A percentile compares a stretch with the other conserved stretches of the same genome.
Conservation (phyloP, 2,113 vertebrate species). For the Cepphus grylle region DNA sequence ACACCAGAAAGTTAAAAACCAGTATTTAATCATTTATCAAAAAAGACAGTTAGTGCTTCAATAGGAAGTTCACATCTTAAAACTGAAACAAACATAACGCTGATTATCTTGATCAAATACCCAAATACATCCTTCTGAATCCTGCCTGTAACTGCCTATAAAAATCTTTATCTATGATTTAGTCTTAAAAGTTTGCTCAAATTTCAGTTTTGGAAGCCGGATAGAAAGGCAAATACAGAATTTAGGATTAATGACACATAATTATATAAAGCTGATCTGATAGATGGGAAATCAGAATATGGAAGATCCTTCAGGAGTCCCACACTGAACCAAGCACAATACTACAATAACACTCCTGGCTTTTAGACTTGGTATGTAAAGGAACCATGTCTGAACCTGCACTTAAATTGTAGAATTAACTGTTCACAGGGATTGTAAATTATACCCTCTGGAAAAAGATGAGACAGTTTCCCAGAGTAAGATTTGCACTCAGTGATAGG, state of each 20-base stretch:
- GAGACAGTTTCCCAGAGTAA: neutral
- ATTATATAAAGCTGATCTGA: neutral
- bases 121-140: neutral
- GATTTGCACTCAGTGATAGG: neutral
- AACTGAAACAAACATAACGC: neutral
- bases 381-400: neutral
- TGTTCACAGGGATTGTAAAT: neutral
- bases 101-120: neutral
- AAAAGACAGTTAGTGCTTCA: neutral
- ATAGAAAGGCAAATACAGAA: neutral
- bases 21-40: neutral
- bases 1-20: neutral
- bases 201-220: neutral
- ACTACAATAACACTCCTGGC: neutral
- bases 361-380: neutral
- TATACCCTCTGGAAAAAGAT: neutral
- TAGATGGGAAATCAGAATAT: neutral
- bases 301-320: neutral
- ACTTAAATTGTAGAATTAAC: neutral
- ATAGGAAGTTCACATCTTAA: neutral
- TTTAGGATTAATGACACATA: neutral
- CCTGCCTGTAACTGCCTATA: neutral
- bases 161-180: neutral
- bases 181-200: neutral
- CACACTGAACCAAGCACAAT: neutral